A percentile compares a stretch with the other conserved stretches of the same genome.
Evolutionary conservation across 2,888 invertebrate species (phyloP).

Genomic region (Drosophila tanythrix): DNA sequence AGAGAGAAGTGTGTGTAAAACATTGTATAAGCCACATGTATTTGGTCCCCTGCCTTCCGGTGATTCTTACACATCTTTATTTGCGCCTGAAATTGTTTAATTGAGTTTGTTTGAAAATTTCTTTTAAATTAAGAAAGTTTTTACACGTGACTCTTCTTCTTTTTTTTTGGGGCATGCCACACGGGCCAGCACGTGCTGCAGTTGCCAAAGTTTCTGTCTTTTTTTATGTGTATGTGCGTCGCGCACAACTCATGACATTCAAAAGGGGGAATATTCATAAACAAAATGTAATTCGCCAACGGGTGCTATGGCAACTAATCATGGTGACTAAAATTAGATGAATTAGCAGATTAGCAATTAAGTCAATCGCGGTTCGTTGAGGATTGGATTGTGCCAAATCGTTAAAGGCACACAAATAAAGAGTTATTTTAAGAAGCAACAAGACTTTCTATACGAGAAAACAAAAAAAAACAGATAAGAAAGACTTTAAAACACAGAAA

Average conservation of each 20-base stretch:
- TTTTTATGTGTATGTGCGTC: constrained; percentile 6
- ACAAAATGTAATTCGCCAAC: constrained; percentile 50
- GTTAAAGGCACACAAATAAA: background rate
- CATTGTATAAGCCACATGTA: constrained; percentile 48
- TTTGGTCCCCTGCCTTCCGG: constrained; percentile 2
- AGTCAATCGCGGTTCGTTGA: background rate
- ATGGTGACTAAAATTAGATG: background rate
- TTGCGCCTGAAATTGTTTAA: constrained; percentile 77
- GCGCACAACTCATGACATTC: constrained; percentile 41
- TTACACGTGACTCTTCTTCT: constrained; percentile 68
- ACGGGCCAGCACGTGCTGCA: constrained; percentile 63
- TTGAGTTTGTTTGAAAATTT: constrained; percentile 80
- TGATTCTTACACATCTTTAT: constrained; percentile 67
- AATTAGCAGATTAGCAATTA: background rate
- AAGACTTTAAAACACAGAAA: background rate
- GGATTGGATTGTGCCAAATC: background rate
- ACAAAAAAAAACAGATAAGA: background rate
- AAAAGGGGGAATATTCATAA: constrained; percentile 54
- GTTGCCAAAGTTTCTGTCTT: constrained; percentile 37
- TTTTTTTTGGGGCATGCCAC: constrained; percentile 2
- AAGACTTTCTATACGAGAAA: background rate
- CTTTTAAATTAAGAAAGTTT: constrained; percentile 80
- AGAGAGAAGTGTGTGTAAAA: constrained; percentile 20
- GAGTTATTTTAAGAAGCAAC: background rate
- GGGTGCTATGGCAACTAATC: constrained; percentile 13